A percentile compares a stretch with the other conserved stretches of the same genome.
These are phyloP conservation scores for Nothura maculosa DNA, from an alignment of 2,797 vertebrate species.

Conservation along the genomic window DNA sequence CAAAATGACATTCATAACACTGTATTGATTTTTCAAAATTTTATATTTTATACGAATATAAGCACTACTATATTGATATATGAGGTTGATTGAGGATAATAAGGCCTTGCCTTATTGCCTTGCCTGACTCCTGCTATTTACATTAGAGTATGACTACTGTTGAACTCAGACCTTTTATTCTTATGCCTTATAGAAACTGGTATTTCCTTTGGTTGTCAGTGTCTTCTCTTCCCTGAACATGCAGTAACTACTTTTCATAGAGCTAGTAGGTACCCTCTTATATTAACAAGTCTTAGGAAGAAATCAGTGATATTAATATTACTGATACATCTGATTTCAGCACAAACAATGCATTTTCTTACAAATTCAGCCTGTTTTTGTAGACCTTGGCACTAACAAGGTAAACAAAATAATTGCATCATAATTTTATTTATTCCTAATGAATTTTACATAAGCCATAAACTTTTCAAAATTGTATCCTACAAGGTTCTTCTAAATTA, in stretches of 20 bases:
- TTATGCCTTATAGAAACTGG: background rate
- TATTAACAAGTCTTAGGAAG: background rate
- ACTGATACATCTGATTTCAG: background rate
- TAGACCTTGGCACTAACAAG: background rate
- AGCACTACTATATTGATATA: background rate
- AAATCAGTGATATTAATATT: background rate
- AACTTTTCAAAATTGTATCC: background rate
- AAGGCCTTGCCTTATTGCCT: background rate
- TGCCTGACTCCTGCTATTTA: background rate
- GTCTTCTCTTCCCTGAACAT: background rate
- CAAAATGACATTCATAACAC: background rate
- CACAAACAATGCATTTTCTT: background rate
- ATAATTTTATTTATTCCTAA: background rate
- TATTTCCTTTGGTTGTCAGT: background rate
- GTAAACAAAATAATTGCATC: constrained; percentile 13
- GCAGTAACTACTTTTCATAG: background rate
- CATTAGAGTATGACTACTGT: background rate
- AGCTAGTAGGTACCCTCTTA: background rate
- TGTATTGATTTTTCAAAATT: background rate
- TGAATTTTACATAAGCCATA: background rate
- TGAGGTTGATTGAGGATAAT: background rate
- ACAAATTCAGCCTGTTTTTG: background rate
- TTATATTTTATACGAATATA: background rate
- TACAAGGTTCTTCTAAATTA: background rate
- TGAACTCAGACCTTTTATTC: background rate